phyloP scores from a whole-genome alignment of 2,797 vertebrate species.

The Ctenosaura bakeri region DNA sequence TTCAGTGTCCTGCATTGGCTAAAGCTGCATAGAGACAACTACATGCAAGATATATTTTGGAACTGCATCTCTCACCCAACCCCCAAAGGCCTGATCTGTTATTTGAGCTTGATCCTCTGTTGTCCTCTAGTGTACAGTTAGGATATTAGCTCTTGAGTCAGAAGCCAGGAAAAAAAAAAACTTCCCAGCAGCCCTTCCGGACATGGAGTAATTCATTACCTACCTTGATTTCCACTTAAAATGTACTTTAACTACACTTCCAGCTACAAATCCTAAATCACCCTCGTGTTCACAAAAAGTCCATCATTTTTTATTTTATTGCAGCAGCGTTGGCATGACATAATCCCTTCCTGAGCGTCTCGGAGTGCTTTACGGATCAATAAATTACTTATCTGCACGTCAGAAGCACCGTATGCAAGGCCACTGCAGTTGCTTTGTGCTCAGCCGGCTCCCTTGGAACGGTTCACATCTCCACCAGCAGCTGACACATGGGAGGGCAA shows the following conservation, averaged over 20 bases:
- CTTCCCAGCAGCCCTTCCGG: slow-evolving; percentile 81
- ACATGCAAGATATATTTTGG: not conserved
- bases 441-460: slow-evolving; percentile 46
- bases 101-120: slow-evolving; percentile 58
- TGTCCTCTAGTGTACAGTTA: slow-evolving; percentile 76
- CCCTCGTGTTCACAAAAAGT: slow-evolving; percentile 81
- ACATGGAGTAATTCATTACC: slow-evolving; percentile 84
- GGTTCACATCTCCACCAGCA: not conserved
- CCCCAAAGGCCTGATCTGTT: slow-evolving; percentile 45
- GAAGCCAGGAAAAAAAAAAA: slow-evolving; percentile 77
- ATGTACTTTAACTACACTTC: slow-evolving; percentile 86
- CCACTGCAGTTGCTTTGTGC: slow-evolving; percentile 63
- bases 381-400: slow-evolving; percentile 84
- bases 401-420: slow-evolving; percentile 76
- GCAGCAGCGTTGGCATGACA: slow-evolving; percentile 78
- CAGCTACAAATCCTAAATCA: slow-evolving; percentile 85
- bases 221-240: slow-evolving; percentile 86
- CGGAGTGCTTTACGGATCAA: slow-evolving; percentile 83
- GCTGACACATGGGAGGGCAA: not conserved
- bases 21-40: not conserved
- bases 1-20: no score
- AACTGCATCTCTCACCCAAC: slow-evolving; percentile 47
- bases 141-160: slow-evolving; percentile 78
- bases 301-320: slow-evolving; percentile 86
- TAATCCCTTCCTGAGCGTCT: slow-evolving; percentile 84